Evolutionary conservation across 2,888 invertebrate genomes (phyloP).

Genomic region (Drosophila greeni): DNA sequence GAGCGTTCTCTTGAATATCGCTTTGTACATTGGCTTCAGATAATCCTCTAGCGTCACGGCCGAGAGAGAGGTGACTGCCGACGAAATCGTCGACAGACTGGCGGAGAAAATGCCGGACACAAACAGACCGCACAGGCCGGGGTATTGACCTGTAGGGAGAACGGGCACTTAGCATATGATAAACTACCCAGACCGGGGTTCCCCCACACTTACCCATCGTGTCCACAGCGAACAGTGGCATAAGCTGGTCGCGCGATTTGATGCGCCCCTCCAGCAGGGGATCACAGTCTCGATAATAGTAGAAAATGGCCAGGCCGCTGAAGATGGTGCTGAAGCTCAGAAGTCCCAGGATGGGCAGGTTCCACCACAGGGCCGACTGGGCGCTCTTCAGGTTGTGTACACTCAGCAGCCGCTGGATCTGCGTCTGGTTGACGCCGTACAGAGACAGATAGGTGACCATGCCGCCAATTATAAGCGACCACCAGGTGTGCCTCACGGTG

Average conservation of each 20-base stretch:
- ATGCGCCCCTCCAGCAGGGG: slow-evolving; percentile 84
- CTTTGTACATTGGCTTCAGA: slow-evolving; percentile 81
- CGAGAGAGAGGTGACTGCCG: slow-evolving; percentile 92
- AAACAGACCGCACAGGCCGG: slow-evolving; percentile 93
- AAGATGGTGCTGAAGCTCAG: slow-evolving; percentile 87
- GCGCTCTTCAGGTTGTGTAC: slow-evolving; percentile 86
- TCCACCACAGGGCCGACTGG: slow-evolving; percentile 87
- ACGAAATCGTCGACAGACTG: slow-evolving; percentile 93
- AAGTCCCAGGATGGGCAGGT: slow-evolving; percentile 87
- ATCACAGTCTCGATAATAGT: slow-evolving; percentile 90
- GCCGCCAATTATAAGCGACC: slow-evolving; percentile 89
- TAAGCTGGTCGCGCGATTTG: slow-evolving; percentile 85
- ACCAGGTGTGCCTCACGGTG: slow-evolving; percentile 90
- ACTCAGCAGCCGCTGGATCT: slow-evolving; percentile 86
- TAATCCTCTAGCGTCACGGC: slow-evolving; percentile 95
- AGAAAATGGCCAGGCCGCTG: slow-evolving; percentile 90
- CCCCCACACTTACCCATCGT: slow-evolving; percentile 81
- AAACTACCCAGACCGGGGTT: background rate
- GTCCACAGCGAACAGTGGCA: slow-evolving; percentile 89
- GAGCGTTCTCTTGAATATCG: slow-evolving; percentile 78
- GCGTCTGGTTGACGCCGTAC: slow-evolving; percentile 93
- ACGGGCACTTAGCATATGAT: background rate
- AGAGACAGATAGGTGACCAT: slow-evolving; percentile 88
- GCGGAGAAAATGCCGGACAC: slow-evolving; percentile 95
- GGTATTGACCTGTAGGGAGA: slow-evolving; percentile 79